Evolutionary conservation across 2,888 invertebrate genomes (phyloP).

Genomic region (Axea sp.): DNA sequence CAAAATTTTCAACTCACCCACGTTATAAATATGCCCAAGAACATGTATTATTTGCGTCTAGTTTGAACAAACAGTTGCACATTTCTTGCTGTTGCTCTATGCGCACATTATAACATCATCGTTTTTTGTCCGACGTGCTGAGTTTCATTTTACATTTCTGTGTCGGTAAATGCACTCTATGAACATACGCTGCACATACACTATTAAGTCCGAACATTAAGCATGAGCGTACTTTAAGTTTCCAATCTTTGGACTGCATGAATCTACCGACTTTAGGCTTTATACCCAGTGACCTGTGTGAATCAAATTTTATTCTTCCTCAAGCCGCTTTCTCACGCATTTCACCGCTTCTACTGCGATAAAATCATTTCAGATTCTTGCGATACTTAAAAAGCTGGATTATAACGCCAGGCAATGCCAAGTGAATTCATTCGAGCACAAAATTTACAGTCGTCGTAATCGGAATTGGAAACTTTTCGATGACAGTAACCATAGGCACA

Average conservation of each 20-base stretch:
- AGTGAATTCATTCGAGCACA: not conserved
- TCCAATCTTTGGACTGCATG: constrained; percentile 75
- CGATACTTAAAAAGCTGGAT: constrained; percentile 5
- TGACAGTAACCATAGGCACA: not conserved
- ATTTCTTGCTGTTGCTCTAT: constrained; percentile 53
- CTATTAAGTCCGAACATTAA: constrained; percentile 29
- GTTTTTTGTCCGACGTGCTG: constrained; percentile 16
- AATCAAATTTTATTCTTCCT: constrained; percentile 54
- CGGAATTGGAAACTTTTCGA: not conserved
- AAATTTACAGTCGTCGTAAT: not conserved
- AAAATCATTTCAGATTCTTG: constrained; percentile 23
- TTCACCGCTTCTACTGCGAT: constrained; percentile 42
- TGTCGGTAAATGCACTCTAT: constrained; percentile 44
- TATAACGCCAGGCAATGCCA: not conserved
- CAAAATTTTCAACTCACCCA: too few species aligned
- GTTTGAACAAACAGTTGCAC: constrained; percentile 45
- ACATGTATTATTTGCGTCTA: not conserved
- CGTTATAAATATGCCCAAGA: not conserved
- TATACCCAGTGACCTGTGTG: constrained; percentile 60
- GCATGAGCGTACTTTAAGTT: constrained; percentile 65
- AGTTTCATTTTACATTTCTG: constrained; percentile 22
- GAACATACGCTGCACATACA: constrained; percentile 42
- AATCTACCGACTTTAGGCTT: constrained; percentile 78
- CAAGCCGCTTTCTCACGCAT: constrained; percentile 60
- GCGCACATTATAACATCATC: constrained; percentile 40